A percentile compares a stretch with the other conserved stretches of the same genome.
phyloP scores from a whole-genome alignment of 2,797 vertebrate species.

The Artibeus lituratus region DNA sequence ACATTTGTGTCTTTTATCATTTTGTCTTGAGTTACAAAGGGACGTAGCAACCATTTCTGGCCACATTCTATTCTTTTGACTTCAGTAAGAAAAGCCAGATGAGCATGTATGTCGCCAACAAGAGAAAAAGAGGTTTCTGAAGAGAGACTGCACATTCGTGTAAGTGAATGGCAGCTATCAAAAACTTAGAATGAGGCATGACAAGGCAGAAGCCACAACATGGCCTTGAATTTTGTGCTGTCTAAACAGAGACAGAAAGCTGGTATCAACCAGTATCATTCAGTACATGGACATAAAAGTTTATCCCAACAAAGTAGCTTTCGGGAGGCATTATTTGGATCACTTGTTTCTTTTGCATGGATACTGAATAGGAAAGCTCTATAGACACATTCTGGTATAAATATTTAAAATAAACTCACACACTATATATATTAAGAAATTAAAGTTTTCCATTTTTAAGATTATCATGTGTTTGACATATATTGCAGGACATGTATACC shows the following conservation, averaged over 20 bases:
- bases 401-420: slow-evolving; percentile 9
- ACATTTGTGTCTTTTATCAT: not conserved
- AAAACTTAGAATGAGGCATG: not conserved
- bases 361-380: not conserved
- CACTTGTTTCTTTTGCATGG: slow-evolving; percentile 48
- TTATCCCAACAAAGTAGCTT: slow-evolving; percentile 55
- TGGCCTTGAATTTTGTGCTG: slow-evolving; percentile 71
- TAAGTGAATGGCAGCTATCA: not conserved
- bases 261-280: slow-evolving; percentile 63
- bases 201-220: slow-evolving; percentile 44
- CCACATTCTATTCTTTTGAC: not conserved
- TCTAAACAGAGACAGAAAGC: slow-evolving; percentile 69
- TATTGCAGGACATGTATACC: not conserved
- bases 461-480: not conserved
- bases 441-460: slow-evolving; percentile 2
- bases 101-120: not conserved
- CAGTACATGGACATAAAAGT: slow-evolving; percentile 67
- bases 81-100: not conserved
- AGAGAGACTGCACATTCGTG: not conserved
- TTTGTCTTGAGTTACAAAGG: not conserved
- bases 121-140: not conserved
- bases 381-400: not conserved
- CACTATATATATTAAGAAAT: not conserved
- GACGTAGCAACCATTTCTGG: not conserved
- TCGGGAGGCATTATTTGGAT: slow-evolving; percentile 56